These are phyloP conservation scores for Osmerus eperlanus DNA, from an alignment of 2,113 vertebrate species.

Conservation along the genomic window DNA sequence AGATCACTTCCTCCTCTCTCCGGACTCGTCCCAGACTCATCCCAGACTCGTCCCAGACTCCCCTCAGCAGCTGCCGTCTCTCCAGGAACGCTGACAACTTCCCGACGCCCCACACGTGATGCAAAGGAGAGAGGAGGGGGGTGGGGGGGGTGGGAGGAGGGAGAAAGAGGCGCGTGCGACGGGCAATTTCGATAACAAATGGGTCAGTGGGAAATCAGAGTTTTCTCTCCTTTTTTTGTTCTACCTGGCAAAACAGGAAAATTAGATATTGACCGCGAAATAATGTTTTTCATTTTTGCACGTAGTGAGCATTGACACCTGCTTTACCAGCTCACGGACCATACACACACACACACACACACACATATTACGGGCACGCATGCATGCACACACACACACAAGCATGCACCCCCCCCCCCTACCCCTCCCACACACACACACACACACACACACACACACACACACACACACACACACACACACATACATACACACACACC, in stretches of 20 bases:
- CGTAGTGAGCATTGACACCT: background rate
- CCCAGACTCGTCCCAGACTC: too few species aligned
- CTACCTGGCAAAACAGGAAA: conserved; percentile 63
- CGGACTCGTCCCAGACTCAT: too few species aligned
- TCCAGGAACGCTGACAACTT: too few species aligned
- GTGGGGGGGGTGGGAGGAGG: background rate
- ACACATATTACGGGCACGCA: background rate
- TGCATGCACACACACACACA: background rate
- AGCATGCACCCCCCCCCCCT: background rate
- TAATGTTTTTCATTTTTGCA: conserved; percentile 46
- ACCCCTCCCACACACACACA: background rate
- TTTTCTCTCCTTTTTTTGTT: conserved; percentile 54
- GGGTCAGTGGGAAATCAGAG: conserved; percentile 20
- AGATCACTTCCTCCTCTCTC: too few species aligned
- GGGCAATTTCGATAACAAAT: conserved; percentile 36
- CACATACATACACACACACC: too few species aligned
- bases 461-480: too few species aligned
- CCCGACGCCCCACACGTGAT: too few species aligned
- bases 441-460: too few species aligned
- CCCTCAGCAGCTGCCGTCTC: too few species aligned
- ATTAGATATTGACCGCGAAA: conserved; percentile 62
- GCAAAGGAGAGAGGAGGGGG: too few species aligned
- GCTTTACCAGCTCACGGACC: background rate
- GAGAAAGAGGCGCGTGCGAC: background rate
- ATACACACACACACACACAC: background rate